A percentile compares a stretch with the other conserved stretches of the same genome.
phyloP scores from a whole-genome alignment of 2,888 invertebrate genomes.

The Apotomis betuletana region DNA sequence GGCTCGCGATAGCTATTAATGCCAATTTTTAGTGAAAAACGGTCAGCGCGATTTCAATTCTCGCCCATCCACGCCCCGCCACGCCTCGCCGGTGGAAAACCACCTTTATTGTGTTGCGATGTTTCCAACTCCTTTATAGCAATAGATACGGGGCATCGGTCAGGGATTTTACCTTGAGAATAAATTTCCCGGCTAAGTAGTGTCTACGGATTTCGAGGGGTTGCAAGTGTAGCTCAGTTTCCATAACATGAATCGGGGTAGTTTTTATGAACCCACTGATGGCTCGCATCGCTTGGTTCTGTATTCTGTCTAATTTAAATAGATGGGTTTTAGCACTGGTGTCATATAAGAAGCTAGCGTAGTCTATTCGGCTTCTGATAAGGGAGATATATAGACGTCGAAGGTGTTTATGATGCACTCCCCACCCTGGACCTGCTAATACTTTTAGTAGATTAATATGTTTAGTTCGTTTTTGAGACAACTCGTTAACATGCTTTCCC shows the following conservation, averaged over 20 bases:
- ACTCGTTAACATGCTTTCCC: constrained; percentile 26
- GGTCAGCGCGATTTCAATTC: too few relatives aligned
- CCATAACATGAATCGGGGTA: constrained; percentile 7
- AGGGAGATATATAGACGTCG: constrained; percentile 21
- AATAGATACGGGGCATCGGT: too few relatives aligned
- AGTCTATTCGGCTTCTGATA: constrained; percentile 30
- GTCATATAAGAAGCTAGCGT: constrained; percentile 13
- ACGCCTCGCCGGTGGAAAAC: too few relatives aligned
- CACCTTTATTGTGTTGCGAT: too few relatives aligned
- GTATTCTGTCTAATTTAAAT: neutral
- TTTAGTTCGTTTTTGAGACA: neutral
- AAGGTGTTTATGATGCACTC: constrained; percentile 20
- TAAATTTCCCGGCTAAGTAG: neutral
- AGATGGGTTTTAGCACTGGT: neutral
- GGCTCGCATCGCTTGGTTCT: constrained; percentile 1
- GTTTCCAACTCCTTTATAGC: too few relatives aligned
- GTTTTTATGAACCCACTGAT: constrained; percentile 11
- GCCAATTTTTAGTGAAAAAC: too few relatives aligned
- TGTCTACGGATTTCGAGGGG: neutral
- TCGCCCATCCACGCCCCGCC: too few relatives aligned
- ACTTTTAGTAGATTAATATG: constrained; percentile 26
- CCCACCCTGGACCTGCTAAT: constrained; percentile 19
- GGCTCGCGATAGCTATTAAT: too few relatives aligned
- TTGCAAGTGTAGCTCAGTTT: neutral
- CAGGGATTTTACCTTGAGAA: too few relatives aligned